Base-by-base conservation (phyloP, 2,113 vertebrate species). In the Stegostoma tigrinum region DNA sequence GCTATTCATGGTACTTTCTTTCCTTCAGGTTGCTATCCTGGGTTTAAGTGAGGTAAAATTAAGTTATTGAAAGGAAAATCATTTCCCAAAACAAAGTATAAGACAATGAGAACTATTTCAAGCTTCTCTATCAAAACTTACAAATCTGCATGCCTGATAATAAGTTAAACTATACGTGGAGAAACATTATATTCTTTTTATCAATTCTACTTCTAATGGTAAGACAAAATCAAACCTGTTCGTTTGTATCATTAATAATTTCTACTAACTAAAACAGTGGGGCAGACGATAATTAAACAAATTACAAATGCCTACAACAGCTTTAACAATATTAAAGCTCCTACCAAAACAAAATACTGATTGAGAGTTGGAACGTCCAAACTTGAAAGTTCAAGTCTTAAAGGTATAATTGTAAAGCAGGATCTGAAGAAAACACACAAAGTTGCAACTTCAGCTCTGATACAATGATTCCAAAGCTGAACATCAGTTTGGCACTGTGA, bases 1-100 rank as follows among this genome's bases (percentile, higher is more conserved):
- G 96, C 96, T 86, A 93, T 96, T 96, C 66, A 89, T 45, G 89
- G 94, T 95, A 95, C 42, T 95, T 52, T 70, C 68, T 75, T 75
- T 95, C 94, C 68, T 95, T 95, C 94, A 72, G 94, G 94, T 72
- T 72, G 30, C 34, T 48, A 72, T 45, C 68, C 68, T 96, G 96
- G 96, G 96, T 96, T 96, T 97, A 96, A 97, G 95, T 96, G 97
- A 98, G 96, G 97, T 97, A 97, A 96, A 96, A 96, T 96, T 96
- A 94, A 94, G 64, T 94, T 68, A 66, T 45, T 45, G n/a, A 70
- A 45, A 68, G 66, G 52, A 90, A 52, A 52, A 12, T 61, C 2
- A 64, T 61, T 90, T 90, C 52, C 52, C 52, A 90, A 90, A 52
- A 90, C 52, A 70, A 95, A 95, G 24, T 34, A 52, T 72, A 72